Evolutionary conservation across 2,888 invertebrate genomes (phyloP).

Genomic region (Formica aserva): DNA sequence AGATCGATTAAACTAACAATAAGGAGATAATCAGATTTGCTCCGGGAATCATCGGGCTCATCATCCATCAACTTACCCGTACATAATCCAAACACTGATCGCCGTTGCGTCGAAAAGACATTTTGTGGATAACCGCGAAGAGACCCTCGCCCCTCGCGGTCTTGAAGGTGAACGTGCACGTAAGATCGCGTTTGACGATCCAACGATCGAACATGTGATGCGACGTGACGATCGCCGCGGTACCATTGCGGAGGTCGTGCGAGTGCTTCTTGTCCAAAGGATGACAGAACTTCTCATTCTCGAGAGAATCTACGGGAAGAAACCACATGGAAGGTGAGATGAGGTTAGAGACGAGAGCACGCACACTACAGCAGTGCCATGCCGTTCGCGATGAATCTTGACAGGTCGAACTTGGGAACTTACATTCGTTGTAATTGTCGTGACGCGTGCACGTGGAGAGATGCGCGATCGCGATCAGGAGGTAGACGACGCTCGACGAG

Average conservation of each 20-base stretch:
- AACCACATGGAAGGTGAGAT: conserved; percentile 32
- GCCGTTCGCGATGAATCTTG: background rate
- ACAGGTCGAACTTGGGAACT: conserved; percentile 12
- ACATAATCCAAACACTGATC: conserved; percentile 86
- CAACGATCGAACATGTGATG: conserved; percentile 62
- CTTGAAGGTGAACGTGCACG: conserved; percentile 77
- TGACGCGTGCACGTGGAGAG: conserved; percentile 46
- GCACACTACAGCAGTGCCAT: background rate
- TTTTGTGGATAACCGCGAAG: conserved; percentile 87
- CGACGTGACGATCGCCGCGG: conserved; percentile 60
- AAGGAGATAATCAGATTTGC: background rate
- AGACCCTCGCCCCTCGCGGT: conserved; percentile 83
- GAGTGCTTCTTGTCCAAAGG: conserved; percentile 58
- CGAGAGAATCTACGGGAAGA: conserved; percentile 72
- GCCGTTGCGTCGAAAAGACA: conserved; percentile 83
- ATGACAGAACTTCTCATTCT: conserved; percentile 74
- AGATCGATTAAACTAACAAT: background rate
- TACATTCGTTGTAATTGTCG: conserved; percentile 54
- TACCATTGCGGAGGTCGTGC: conserved; percentile 35
- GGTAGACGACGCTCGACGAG: conserved; percentile 38
- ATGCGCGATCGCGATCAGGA: conserved; percentile 56
- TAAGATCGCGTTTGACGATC: conserved; percentile 21
- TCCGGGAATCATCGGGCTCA: background rate
- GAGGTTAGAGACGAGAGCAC: conserved; percentile 33
- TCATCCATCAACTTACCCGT: conserved; percentile 76